phyloP scores from a whole-genome alignment of 1,140 invertebrate genomes.

The Bombus confusus region DNA sequence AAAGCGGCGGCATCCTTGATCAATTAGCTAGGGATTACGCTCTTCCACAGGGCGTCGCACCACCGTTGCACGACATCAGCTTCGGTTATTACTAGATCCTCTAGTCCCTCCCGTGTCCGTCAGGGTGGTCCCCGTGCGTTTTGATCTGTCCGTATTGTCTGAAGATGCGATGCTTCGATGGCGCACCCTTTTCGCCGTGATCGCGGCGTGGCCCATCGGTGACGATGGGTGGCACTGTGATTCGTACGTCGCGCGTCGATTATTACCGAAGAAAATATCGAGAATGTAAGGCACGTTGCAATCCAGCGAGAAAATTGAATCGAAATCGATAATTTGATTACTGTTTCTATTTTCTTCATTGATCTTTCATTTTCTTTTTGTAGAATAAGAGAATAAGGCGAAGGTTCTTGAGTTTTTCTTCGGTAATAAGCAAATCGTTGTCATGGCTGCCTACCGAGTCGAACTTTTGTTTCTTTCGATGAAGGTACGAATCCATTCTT shows the following conservation, averaged over 20 bases:
- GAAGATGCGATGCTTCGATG: constrained; percentile 39
- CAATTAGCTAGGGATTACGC: constrained; percentile 91
- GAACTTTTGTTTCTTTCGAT: background rate
- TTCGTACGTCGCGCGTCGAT: background rate
- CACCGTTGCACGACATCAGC: constrained; percentile 90
- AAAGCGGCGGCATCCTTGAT: constrained; percentile 87
- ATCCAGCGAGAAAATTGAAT: background rate
- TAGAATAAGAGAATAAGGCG: background rate
- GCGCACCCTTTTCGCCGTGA: background rate
- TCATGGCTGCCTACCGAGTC: constrained; percentile 27
- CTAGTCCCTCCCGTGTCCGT: constrained; percentile 51
- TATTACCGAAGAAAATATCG: background rate
- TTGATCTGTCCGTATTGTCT: constrained; percentile 47
- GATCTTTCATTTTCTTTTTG: background rate
- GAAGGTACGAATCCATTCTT: constrained; percentile 16
- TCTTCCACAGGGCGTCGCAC: constrained; percentile 86
- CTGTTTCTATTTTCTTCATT: too few relatives aligned
- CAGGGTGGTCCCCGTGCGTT: constrained; percentile 26
- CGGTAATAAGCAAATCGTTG: background rate
- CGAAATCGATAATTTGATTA: background rate
- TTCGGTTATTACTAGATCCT: constrained; percentile 87
- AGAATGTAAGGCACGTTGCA: background rate
- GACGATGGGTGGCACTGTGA: background rate
- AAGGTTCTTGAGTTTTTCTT: constrained; percentile 3
- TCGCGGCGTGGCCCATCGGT: background rate